These are phyloP conservation scores for Ceryle rudis DNA, from an alignment of 2,797 vertebrate genomes.

Conservation along the genomic window DNA sequence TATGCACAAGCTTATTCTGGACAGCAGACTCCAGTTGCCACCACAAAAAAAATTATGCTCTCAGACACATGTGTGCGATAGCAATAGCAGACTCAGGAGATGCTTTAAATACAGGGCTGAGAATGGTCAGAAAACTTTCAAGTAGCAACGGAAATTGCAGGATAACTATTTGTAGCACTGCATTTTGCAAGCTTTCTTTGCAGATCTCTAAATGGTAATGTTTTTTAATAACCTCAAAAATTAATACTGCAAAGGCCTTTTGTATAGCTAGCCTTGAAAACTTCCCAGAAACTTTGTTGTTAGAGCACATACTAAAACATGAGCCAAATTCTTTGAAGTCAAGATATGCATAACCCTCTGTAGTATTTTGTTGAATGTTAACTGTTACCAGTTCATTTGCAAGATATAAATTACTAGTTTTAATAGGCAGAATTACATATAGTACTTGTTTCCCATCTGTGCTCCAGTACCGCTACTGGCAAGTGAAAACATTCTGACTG, in stretches of 20 bases:
- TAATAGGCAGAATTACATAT: background rate
- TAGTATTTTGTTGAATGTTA: background rate
- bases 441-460: background rate
- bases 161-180: background rate
- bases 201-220: accelerated
- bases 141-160: background rate
- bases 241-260: no score
- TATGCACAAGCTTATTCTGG: accelerated
- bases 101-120: accelerated
- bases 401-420: background rate
- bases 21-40: background rate
- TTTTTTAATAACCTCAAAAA: background rate
- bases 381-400: background rate
- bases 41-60: background rate
- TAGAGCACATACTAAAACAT: background rate
- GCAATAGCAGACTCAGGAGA: background rate
- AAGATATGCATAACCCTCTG: background rate
- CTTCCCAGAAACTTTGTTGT: background rate
- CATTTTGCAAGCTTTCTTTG: background rate
- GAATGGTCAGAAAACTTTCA: background rate
- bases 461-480: background rate
- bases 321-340: background rate
- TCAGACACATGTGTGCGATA: accelerated
- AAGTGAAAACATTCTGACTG: background rate
- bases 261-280: background rate